Conservation (phyloP, 2,888 invertebrate genomes). For the Iphiclides podalirius region DNA sequence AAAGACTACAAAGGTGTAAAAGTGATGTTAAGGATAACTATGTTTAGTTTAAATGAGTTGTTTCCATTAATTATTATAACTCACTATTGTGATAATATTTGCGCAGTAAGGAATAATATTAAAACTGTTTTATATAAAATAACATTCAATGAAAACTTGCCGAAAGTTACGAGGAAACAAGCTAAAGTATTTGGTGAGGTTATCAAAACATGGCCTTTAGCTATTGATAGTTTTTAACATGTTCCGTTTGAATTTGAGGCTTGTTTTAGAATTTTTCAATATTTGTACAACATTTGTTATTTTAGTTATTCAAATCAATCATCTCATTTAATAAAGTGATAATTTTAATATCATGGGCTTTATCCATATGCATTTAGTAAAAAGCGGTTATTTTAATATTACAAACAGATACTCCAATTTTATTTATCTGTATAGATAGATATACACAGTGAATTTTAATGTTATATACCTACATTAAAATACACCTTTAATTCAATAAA, state of each 20-base stretch:
- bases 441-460: no score
- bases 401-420: no score
- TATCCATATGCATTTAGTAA: no score
- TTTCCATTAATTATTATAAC: slow-evolving; percentile 44
- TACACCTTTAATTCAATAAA: no score
- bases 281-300: slow-evolving; percentile 62
- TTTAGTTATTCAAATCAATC: slow-evolving; percentile 57
- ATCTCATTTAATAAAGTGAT: slow-evolving; percentile 48
- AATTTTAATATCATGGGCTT: no score
- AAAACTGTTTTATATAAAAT: slow-evolving; percentile 52
- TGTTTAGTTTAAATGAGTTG: slow-evolving; percentile 45
- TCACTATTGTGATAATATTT: slow-evolving; percentile 47
- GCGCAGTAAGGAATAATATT: slow-evolving; percentile 43
- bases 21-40: slow-evolving; percentile 32
- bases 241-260: slow-evolving; percentile 56
- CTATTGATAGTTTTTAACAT: slow-evolving; percentile 46
- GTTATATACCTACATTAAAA: no score
- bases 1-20: slow-evolving; percentile 15
- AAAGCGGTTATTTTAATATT: no score
- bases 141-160: slow-evolving; percentile 56
- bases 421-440: no score
- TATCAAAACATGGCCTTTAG: slow-evolving; percentile 52
- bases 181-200: slow-evolving; percentile 60
- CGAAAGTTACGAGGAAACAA: slow-evolving; percentile 48
- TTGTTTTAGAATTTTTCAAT: slow-evolving; percentile 61